Percentiles rank a stretch among this genome's conserved stretches.
phyloP scores from a whole-genome alignment of 2,797 vertebrate species.

The Gallinago nigripennis region DNA sequence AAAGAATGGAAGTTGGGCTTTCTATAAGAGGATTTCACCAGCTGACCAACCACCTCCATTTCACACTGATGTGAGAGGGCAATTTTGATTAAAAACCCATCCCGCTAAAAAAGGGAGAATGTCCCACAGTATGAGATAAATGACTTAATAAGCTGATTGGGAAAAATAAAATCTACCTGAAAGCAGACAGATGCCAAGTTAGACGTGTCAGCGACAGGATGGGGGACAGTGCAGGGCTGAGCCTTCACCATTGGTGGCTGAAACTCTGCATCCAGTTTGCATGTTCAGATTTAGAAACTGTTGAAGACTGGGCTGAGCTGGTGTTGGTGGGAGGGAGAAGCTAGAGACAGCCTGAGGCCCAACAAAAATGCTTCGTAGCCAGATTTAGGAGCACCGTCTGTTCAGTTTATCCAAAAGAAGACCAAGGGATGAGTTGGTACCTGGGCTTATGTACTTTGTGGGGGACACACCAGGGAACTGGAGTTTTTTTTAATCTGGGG shows the following conservation, averaged over 20 bases:
- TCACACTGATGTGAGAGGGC: background rate
- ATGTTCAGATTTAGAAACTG: background rate
- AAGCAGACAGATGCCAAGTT: background rate
- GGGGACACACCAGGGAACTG: background rate
- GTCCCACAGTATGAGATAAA: background rate
- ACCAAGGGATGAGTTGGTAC: background rate
- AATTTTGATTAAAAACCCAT: conserved; percentile 20
- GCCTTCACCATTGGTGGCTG: background rate
- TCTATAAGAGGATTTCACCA: conserved; percentile 31
- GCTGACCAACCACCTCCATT: background rate
- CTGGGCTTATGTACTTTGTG: background rate
- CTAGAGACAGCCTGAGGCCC: background rate
- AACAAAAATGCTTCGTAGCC: background rate
- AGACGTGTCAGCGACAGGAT: background rate
- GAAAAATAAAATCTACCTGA: background rate
- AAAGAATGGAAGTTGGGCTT: conserved; percentile 16
- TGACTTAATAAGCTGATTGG: background rate
- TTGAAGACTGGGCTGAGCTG: background rate
- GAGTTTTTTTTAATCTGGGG: background rate
- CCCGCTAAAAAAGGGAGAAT: background rate
- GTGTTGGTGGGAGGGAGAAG: background rate
- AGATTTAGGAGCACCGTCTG: background rate
- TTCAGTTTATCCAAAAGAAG: background rate
- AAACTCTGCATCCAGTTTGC: background rate
- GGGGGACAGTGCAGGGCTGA: background rate